phyloP scores from a whole-genome alignment of 2,113 vertebrate genomes.

The Pristiophorus japonicus region DNA sequence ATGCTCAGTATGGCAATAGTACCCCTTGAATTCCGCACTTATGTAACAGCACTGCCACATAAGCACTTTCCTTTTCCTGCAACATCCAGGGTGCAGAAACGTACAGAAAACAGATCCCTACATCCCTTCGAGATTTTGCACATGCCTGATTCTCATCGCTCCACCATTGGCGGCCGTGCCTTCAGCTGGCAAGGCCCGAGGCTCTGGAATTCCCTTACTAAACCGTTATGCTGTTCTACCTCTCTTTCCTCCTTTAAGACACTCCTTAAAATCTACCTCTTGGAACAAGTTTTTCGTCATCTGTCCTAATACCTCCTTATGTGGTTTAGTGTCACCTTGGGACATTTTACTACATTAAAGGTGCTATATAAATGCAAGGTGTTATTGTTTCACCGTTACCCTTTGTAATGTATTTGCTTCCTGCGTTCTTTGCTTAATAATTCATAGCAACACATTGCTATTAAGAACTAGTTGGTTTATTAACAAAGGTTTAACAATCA shows the following conservation, averaged over 20 bases:
- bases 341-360: neutral
- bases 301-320: neutral
- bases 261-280: neutral
- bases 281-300: neutral
- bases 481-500: no score
- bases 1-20: neutral
- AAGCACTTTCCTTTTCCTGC: neutral
- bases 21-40: neutral
- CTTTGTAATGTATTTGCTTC: no score
- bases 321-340: neutral
- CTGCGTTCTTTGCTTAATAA: no score
- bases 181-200: neutral
- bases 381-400: neutral
- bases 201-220: neutral
- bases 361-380: neutral
- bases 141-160: neutral
- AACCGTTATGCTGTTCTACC: neutral
- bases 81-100: neutral
- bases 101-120: neutral
- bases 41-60: neutral
- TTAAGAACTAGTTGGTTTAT: no score
- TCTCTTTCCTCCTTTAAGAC: neutral
- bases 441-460: no score
- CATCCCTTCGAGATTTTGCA: neutral
- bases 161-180: neutral